Base-by-base conservation (phyloP, 2,797 vertebrate genomes). In the Hoplostethus mediterraneus region DNA sequence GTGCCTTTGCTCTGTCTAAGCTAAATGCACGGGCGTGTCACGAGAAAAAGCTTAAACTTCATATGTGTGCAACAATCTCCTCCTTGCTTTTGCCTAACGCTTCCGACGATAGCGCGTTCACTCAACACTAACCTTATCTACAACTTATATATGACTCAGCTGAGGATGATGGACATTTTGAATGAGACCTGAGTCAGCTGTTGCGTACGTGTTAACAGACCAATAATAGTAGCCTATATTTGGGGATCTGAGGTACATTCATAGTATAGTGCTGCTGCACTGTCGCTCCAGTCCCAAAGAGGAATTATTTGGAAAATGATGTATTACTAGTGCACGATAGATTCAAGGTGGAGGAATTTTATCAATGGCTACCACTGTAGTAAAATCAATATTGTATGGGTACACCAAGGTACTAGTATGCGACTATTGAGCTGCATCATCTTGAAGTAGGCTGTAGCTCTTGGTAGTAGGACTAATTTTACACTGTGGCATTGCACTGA, bases 401-500 rank as follows among this genome's bases (percentile, higher is more conserved):
- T 79, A 80, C 74, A 78, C 53, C 69, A 71, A 85, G 86, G 89
- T 89, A 87, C 84, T 76, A 71, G 68, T 70, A 67, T 83, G 80
- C 30, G 44, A 81, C 73, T 73, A 13, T 71, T 71, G 49, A 81
- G 77, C 73, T 87, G 74, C 64, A 66, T 84, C 63, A 62, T 58
- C 66, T 21, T 21, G 58, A 79, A 65, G 67, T 73, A 73, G 49
- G 66, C 75, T 87, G 65, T 71, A 85, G 84, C 63, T 82, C 71
- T 79, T 72, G 64, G 72, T 75, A 81, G 72, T 63, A 76, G 71
- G 87, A 79, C 79, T 65, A 36, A 87, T 84, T 85, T 88, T 72
- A 87, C 87, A 85, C 80, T 86, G 80, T 93, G 90, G 90, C 87
- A 92, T 92, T 94, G 93, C 92, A 94, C 91, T 93, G 93, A 93